Evolutionary conservation across 2,113 vertebrate genomes (phyloP).

Genomic region (Cairina moschata): DNA sequence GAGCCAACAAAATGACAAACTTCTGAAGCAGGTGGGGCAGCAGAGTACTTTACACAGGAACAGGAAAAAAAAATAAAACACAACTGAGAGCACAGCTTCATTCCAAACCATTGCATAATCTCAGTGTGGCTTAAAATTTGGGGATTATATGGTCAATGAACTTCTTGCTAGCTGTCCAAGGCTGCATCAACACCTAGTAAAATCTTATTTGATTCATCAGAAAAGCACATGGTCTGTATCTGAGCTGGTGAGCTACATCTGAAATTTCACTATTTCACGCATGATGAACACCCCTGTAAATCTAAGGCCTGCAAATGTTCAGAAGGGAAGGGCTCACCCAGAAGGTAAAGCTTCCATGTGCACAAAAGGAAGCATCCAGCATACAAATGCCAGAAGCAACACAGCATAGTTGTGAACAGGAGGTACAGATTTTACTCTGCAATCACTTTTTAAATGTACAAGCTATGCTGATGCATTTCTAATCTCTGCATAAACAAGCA

Average conservation of each 20-base stretch:
- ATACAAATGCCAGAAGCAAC: neutral
- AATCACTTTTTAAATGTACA: neutral
- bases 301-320: neutral
- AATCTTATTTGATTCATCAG: conserved; percentile 1
- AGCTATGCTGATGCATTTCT: neutral
- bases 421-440: neutral
- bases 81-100: neutral
- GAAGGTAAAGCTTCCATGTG: neutral
- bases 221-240: neutral
- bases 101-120: neutral
- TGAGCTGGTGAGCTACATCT: neutral
- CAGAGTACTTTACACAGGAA: neutral
- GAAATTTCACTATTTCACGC: conserved; percentile 11
- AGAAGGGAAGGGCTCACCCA: neutral
- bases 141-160: neutral
- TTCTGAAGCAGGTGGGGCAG: neutral
- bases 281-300: neutral
- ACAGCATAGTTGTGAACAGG: neutral
- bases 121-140: neutral
- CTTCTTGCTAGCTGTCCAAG: neutral
- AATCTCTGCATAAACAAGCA: neutral
- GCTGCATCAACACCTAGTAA: conserved; percentile 12
- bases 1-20: neutral
- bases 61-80: neutral
- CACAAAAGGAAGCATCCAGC: neutral